Evolutionary conservation across 2,797 vertebrate genomes (phyloP), one percentile per base, ranked within the genome.

Genomic region (Ibycter americanus): DNA sequence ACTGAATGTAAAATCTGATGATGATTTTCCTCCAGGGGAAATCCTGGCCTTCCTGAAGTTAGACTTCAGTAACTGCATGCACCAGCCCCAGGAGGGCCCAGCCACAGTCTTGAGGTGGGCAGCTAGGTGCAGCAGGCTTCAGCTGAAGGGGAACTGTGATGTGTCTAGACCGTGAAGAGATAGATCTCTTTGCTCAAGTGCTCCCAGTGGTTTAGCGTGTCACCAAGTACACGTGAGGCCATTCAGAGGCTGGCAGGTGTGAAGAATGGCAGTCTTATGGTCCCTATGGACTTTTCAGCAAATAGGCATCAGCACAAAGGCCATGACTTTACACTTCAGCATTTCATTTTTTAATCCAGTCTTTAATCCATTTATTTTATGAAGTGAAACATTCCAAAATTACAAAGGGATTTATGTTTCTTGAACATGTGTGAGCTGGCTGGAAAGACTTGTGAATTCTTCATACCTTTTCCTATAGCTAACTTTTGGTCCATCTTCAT

Each of bases 371-470:
- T 88, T 86, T 92, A 34, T 68, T 96, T 77, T 66, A 72, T 72
- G 47, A 90, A 92, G 78, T 89, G 83, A 81, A 87, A 89, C 61
- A 81, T 90, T 92, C 44, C 68, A 81, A 89, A 93, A 94, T 92
- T 89, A 86, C 79, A 58, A 89, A 92, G 68, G 68, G 56, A 52
- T 92, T 91, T 93, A 7, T 81, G 31, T 83, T 87, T 54, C 62
- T 86, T 68, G 58, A 91, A 83, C 54, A 67, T n/a, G 20, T 88
- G 91, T 79, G 65, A 81, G 49, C 68, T 25, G 29, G 31, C 78
- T 97, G 61, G 62, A 82, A 78, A 89, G 36, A 54, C 29, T 36
- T 70, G 71, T 78, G 71, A 91, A 78, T 65, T 92, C 42, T 94
- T 87, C 86, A 51, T 85, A 46, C 23, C 12, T 84, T 85, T 81